Evolutionary conservation across 2,888 invertebrate genomes (phyloP).

Genomic region (Drosophila affinis): DNA sequence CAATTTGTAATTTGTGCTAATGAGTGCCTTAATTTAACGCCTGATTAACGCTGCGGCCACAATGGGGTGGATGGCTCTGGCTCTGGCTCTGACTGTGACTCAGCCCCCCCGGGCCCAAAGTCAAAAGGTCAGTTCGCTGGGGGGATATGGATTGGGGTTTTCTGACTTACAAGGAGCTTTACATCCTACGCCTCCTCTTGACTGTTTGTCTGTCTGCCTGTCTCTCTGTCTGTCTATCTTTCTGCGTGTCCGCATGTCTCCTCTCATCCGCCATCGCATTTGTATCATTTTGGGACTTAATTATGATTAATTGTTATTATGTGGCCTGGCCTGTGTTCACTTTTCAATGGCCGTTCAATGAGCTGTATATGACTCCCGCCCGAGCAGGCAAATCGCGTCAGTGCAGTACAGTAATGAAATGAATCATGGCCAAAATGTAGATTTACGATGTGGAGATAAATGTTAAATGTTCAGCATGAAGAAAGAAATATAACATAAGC

Average conservation of each 20-base stretch:
- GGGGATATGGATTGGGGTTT: slow-evolving; percentile 14
- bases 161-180: slow-evolving; percentile 29
- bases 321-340: slow-evolving; percentile 40
- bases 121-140: slow-evolving; percentile 28
- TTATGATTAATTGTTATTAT: slow-evolving; percentile 74
- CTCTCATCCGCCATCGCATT: slow-evolving; percentile 38
- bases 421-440: slow-evolving; percentile 8
- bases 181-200: background rate
- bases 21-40: slow-evolving; percentile 78
- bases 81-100: background rate
- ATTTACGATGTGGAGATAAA: slow-evolving; percentile 20
- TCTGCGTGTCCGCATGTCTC: background rate
- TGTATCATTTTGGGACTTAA: slow-evolving; percentile 65
- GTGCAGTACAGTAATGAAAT: slow-evolving; percentile 2
- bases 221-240: background rate
- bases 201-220: background rate
- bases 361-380: slow-evolving; percentile 48
- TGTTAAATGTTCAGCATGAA: background rate
- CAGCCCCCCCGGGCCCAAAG: slow-evolving; percentile 6
- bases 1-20: slow-evolving; percentile 76
- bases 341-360: slow-evolving; percentile 59
- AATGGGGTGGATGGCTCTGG: background rate
- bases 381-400: slow-evolving; percentile 4
- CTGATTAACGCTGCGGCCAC: slow-evolving; percentile 69
- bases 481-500: background rate